These are phyloP conservation scores for Sipunculus nudus DNA, from an alignment of 2,888 invertebrate genomes.

Conservation along the genomic window DNA sequence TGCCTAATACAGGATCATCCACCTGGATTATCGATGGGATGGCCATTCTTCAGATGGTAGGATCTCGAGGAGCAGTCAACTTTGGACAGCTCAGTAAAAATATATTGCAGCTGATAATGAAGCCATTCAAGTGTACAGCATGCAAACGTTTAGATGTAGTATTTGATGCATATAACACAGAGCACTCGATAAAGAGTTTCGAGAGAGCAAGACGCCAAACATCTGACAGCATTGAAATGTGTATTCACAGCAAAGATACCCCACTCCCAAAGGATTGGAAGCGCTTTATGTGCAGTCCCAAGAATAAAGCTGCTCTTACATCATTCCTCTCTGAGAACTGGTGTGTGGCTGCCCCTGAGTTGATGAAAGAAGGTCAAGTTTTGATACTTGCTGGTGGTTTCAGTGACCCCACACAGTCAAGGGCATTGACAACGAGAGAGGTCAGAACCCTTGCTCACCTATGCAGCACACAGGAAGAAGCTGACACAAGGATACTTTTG, in stretches of 20 bases:
- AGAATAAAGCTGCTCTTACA: conserved; percentile 11
- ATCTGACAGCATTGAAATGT: background rate
- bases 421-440: background rate
- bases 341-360: background rate
- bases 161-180: conserved; percentile 5
- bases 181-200: conserved; percentile 3
- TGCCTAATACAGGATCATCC: background rate
- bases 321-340: conserved; percentile 8
- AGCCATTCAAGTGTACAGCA: background rate
- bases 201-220: conserved; percentile 7
- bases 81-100: conserved; percentile 8
- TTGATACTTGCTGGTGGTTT: background rate
- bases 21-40: conserved; percentile 13
- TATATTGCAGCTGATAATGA: background rate
- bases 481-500: conserved; percentile 11
- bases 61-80: background rate
- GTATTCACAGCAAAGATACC: background rate
- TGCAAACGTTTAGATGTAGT: conserved; percentile 12
- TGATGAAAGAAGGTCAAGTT: background rate
- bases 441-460: background rate
- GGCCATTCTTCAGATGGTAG: conserved; percentile 5
- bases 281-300: conserved; percentile 1
- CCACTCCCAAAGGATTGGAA: conserved; percentile 15
- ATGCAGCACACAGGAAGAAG: conserved; percentile 10
- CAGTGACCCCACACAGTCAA: background rate